Conservation (phyloP, 92 coral and sea anemone genomes). For the Epizoanthus ramosus region DNA sequence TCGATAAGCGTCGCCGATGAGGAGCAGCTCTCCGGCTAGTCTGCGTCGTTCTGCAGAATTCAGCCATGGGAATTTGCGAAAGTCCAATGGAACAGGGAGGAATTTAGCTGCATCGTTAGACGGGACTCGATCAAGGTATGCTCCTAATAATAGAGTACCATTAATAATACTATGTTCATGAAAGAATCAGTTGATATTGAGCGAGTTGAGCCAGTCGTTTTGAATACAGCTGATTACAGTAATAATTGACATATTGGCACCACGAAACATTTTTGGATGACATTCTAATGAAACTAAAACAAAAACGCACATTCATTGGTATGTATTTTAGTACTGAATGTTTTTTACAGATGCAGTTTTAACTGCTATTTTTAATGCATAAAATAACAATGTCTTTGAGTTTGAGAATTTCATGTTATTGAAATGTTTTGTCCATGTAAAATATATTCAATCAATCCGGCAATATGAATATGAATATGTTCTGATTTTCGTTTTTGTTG, state of each 20-base stretch:
- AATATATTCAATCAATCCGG: too few relatives aligned
- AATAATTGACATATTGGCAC: constrained; percentile 1
- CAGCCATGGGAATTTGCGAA: constrained; percentile 73
- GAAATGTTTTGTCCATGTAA: too few relatives aligned
- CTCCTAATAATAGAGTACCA: background rate
- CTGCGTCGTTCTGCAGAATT: constrained; percentile 68
- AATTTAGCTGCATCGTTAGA: constrained; percentile 95
- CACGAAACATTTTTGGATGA: too few relatives aligned
- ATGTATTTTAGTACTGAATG: background rate
- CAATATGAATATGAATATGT: too few relatives aligned
- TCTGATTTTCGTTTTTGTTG: background rate
- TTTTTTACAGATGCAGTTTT: background rate
- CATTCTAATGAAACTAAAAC: constrained; percentile 26
- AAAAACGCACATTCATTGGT: background rate
- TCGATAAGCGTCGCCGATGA: constrained; percentile 82
- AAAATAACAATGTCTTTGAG: too few relatives aligned
- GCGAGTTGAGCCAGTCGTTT: background rate
- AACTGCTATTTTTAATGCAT: background rate
- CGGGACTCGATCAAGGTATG: constrained; percentile 32
- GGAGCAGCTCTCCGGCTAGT: constrained; percentile 77
- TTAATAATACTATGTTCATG: background rate
- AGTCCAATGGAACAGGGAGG: constrained; percentile 59
- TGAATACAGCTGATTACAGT: background rate
- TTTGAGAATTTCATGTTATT: too few relatives aligned
- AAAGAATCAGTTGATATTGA: background rate